phyloP scores from a whole-genome alignment of 2,797 vertebrate genomes.

The Danio albolineatus region DNA sequence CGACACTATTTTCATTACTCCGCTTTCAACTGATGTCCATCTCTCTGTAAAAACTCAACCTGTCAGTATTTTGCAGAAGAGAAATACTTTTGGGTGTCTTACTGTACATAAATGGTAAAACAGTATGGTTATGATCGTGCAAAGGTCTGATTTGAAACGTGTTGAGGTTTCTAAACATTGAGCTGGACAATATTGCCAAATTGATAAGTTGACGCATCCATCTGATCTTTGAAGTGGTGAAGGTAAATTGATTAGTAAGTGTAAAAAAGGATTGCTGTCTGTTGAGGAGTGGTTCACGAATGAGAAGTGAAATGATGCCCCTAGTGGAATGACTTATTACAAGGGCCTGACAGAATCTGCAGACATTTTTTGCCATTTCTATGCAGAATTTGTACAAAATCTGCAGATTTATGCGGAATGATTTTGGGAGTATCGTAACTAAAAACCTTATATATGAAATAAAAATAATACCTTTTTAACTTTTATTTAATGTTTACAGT shows the following conservation, averaged over 20 bases:
- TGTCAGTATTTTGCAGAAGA: background rate
- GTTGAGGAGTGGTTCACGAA: background rate
- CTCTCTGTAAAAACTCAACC: background rate
- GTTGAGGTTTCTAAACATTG: background rate
- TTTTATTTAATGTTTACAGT: too few species aligned
- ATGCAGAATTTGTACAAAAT: too few species aligned
- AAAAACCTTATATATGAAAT: too few species aligned
- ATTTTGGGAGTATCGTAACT: too few species aligned
- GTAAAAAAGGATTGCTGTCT: background rate
- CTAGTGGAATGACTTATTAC: background rate
- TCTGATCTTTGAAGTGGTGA: conserved; percentile 7
- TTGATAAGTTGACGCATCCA: background rate
- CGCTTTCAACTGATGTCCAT: conserved; percentile 44
- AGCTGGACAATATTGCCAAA: background rate
- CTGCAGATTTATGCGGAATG: too few species aligned
- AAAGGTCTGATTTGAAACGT: background rate
- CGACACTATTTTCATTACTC: conserved; percentile 68
- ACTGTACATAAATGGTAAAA: too few species aligned
- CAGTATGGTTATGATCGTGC: background rate
- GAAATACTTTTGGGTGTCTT: background rate
- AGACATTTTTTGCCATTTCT: too few species aligned
- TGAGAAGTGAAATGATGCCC: background rate
- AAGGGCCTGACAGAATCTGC: too few species aligned
- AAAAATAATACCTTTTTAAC: too few species aligned
- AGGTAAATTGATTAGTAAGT: background rate